Base-by-base conservation (phyloP, 2,888 invertebrate species). In the Cheiracanthium punctorium region DNA sequence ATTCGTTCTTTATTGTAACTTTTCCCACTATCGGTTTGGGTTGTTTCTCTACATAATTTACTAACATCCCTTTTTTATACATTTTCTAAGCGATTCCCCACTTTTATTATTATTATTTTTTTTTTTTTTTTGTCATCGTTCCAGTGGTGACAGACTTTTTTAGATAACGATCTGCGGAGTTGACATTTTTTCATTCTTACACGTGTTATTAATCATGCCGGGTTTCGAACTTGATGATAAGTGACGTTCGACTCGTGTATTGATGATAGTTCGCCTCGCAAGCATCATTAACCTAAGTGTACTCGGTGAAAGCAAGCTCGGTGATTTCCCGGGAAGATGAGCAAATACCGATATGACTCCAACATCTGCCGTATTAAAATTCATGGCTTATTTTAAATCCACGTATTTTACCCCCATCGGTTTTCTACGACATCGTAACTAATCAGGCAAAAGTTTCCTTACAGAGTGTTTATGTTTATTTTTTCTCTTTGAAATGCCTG, bases 31-130 rank as follows among this genome's bases (percentile, higher is more conserved):
- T 81, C 67, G 69, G 72, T 72, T 80, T 72, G 48, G 41, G 52
- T 70, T 81, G 74, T 58, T 81, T 75, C 69, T 74, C 75, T 74
- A 48, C 33, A 73, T 75, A 81, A 81, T 81, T 81, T 81, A 75
- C 81, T 81, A 43, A 69, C 74, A 75, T 70, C 52, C 41, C 69
- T 67, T 74, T 52, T 70, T 79, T 41, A 33, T 28, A 33, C 20
- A 20, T 30, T 48, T 67, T 48, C 52, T 28, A 17, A 48, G 17
- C 14, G 14, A 17, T 17, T 48, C 17, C 43, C 43, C 43, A 20
- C 33, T n/a, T n/a, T n/a, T n/a, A n/a, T n/a, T n/a, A n/a, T n/a
- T n/a, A n/a, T n/a, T n/a, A n/a, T n/a, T n/a, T n/a, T n/a, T 30
- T 29, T 32, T 48, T 33, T n/a, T 67, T 43, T 24, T 30, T 17